Evolutionary conservation across 2,888 invertebrate genomes (phyloP).

Genomic region (Pristionchus fissidentatus): DNA sequence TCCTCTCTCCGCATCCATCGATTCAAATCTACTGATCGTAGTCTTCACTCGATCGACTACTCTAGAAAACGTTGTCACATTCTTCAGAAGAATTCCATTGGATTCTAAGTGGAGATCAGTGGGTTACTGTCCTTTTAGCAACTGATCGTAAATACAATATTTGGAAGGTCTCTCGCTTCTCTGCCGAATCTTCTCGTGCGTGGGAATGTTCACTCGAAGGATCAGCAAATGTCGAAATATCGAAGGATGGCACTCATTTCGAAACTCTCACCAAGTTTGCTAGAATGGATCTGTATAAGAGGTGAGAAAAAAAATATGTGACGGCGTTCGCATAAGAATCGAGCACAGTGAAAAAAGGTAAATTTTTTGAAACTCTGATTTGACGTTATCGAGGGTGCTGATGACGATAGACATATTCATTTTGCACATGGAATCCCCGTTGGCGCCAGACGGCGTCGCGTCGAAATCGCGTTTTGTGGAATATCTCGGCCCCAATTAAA

Average conservation of each 20-base stretch:
- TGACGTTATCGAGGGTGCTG: too few relatives aligned
- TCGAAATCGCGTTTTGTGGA: too few relatives aligned
- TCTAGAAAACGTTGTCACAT: neutral
- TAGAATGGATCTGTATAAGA: slow-evolving; percentile 11
- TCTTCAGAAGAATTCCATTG: slow-evolving; percentile 21
- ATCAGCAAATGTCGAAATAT: neutral
- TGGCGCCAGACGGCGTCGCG: too few relatives aligned
- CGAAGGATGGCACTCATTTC: neutral
- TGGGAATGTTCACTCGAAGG: slow-evolving; percentile 23
- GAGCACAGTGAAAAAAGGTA: too few relatives aligned
- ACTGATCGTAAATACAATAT: neutral
- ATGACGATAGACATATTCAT: too few relatives aligned
- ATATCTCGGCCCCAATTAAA: too few relatives aligned
- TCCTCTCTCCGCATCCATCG: slow-evolving; percentile 6
- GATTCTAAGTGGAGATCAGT: slow-evolving; percentile 9
- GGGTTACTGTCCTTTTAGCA: neutral
- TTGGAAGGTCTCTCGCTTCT: neutral
- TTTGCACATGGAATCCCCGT: too few relatives aligned
- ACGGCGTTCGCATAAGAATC: too few relatives aligned
- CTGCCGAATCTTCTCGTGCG: neutral
- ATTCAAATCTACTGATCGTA: slow-evolving; percentile 1
- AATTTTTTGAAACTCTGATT: too few relatives aligned
- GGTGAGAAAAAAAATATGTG: too few relatives aligned
- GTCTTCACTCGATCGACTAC: slow-evolving; percentile 13
- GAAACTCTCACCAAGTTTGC: neutral